A percentile compares a stretch with the other conserved stretches of the same genome.
These are phyloP conservation scores for Noctua janthina DNA, from an alignment of 2,888 invertebrate species.

Conservation along the genomic window DNA sequence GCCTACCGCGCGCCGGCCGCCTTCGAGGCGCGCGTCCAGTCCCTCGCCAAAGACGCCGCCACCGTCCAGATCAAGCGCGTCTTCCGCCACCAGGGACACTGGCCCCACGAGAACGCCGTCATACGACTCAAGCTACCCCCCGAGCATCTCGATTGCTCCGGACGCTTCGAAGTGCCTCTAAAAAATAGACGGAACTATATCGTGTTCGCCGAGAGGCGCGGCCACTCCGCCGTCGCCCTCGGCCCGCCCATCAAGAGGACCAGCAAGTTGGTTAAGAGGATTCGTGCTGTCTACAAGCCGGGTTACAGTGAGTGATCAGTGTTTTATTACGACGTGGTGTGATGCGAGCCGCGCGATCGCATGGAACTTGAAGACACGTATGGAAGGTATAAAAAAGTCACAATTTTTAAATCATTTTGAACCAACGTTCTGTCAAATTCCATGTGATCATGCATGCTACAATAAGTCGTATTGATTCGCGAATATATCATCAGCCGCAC, in stretches of 20 bases:
- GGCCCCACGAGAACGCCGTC: slow-evolving; percentile 84
- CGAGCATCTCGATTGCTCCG: slow-evolving; percentile 82
- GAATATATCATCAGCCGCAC: slow-evolving; percentile 65
- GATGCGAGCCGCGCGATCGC: slow-evolving; percentile 63
- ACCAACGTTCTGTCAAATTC: slow-evolving; percentile 72
- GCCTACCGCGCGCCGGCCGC: slow-evolving; percentile 89
- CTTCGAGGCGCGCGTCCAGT: slow-evolving; percentile 88
- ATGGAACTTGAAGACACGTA: slow-evolving; percentile 67
- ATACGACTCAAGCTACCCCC: slow-evolving; percentile 82
- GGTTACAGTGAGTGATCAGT: slow-evolving; percentile 88
- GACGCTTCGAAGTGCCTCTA: slow-evolving; percentile 87
- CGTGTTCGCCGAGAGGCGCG: slow-evolving; percentile 87
- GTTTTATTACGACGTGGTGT: slow-evolving; percentile 63
- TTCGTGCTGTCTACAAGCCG: slow-evolving; percentile 87
- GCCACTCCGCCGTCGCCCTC: slow-evolving; percentile 86
- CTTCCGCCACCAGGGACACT: slow-evolving; percentile 84
- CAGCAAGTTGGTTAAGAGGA: slow-evolving; percentile 84
- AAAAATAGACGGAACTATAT: slow-evolving; percentile 87
- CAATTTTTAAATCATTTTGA: slow-evolving; percentile 46
- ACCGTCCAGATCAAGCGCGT: slow-evolving; percentile 86
- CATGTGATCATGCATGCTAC: slow-evolving; percentile 72
- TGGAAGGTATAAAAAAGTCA: slow-evolving; percentile 57
- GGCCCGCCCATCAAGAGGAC: slow-evolving; percentile 87
- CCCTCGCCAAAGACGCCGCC: slow-evolving; percentile 84
- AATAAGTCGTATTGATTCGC: slow-evolving; percentile 62